These are phyloP conservation scores for Drosophila athabasca DNA, from an alignment of 1,140 invertebrate species.

Conservation along the genomic window DNA sequence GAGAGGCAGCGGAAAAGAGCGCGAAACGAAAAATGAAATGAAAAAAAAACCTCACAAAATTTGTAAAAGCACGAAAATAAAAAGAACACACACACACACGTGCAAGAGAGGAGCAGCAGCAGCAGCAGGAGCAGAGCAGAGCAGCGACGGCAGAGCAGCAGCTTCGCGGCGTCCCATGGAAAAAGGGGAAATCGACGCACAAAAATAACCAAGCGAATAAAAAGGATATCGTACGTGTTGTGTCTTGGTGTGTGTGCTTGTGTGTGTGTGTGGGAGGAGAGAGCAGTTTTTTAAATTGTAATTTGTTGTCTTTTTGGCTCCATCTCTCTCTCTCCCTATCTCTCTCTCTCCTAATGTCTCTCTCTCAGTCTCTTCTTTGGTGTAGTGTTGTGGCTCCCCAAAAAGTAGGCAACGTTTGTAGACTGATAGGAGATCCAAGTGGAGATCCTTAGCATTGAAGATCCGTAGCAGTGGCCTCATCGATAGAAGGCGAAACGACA, in stretches of 20 bases:
- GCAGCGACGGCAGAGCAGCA: constrained; percentile 3
- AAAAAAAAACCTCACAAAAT: constrained; percentile 30
- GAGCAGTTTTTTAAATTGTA: constrained; percentile 47
- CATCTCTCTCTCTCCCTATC: neutral
- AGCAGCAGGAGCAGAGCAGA: constrained; percentile 8
- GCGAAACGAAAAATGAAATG: constrained; percentile 46
- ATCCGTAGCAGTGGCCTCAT: too few relatives aligned
- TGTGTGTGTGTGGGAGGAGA: constrained; percentile 25
- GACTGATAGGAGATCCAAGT: too few relatives aligned
- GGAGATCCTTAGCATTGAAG: too few relatives aligned
- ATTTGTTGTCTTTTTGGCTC: constrained; percentile 53
- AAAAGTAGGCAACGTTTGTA: constrained; percentile 34
- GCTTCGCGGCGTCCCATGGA: neutral
- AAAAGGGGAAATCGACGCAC: constrained; percentile 77
- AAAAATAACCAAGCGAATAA: constrained; percentile 81
- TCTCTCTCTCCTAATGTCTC: neutral
- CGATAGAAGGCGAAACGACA: too few relatives aligned
- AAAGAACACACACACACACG: constrained; percentile 39
- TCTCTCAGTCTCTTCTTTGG: too few relatives aligned
- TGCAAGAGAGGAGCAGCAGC: constrained; percentile 16
- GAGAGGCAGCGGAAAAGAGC: constrained; percentile 36
- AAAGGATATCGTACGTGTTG: constrained; percentile 38
- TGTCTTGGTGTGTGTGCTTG: constrained; percentile 13
- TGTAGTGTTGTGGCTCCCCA: neutral
- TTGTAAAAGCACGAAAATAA: constrained; percentile 47